Evolutionary conservation across 2,888 invertebrate species (phyloP).

Genomic region (Diaphora mendica): DNA sequence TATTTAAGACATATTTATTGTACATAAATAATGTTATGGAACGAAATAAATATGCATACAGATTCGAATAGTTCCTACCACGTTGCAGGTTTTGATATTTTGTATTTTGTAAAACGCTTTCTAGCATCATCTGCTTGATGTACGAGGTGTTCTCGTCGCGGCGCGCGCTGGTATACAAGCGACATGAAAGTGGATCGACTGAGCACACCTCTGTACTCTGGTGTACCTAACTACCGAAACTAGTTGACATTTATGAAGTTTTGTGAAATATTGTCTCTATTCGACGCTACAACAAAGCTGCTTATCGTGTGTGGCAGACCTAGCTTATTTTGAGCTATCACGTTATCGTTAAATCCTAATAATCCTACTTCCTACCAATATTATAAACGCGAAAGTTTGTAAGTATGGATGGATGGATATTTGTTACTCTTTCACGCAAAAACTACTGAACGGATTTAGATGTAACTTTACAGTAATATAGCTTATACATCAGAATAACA

Average conservation of each 20-base stretch:
- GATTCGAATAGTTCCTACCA: conserved; percentile 53
- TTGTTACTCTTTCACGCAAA: too few relatives aligned
- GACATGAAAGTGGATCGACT: conserved; percentile 74
- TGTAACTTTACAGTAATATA: too few relatives aligned
- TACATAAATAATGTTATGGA: neutral
- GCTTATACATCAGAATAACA: too few relatives aligned
- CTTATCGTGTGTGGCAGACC: conserved; percentile 15
- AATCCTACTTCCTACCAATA: too few relatives aligned
- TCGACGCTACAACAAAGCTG: conserved; percentile 16
- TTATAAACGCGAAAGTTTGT: too few relatives aligned
- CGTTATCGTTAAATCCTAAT: conserved; percentile 20
- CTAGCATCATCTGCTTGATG: conserved; percentile 74
- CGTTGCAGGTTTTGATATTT: conserved; percentile 54
- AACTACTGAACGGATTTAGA: too few relatives aligned
- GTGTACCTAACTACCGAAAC: conserved; percentile 43
- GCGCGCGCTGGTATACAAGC: conserved; percentile 60
- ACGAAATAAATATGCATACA: neutral
- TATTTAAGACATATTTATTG: conserved; percentile 4
- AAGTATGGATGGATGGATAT: too few relatives aligned
- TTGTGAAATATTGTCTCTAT: conserved; percentile 40
- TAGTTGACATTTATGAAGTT: conserved; percentile 47
- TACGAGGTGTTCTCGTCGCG: conserved; percentile 35
- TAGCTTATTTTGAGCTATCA: conserved; percentile 25
- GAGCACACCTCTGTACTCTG: conserved; percentile 49
- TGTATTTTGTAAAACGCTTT: conserved; percentile 66